phyloP scores from a whole-genome alignment of 2,113 vertebrate genomes.

The Cebus imitator region DNA sequence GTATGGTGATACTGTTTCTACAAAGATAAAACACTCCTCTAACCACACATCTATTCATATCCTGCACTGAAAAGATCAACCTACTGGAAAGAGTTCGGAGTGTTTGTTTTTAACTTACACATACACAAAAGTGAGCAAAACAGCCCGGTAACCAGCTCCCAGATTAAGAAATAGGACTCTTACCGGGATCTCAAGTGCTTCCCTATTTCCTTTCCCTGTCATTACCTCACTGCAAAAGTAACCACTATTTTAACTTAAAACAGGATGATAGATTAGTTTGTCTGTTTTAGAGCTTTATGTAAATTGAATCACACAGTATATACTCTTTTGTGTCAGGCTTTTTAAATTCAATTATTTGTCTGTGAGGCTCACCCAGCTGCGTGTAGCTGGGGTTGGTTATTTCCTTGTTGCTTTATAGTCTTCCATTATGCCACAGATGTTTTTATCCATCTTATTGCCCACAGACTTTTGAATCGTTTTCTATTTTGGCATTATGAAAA shows the following conservation, averaged over 20 bases:
- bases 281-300: not conserved
- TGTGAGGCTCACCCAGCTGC: not conserved
- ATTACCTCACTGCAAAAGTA: not conserved
- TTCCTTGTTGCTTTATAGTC: not conserved
- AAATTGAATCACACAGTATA: not conserved
- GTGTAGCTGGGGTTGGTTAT: not conserved
- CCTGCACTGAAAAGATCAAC: not conserved
- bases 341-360: not conserved
- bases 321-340: not conserved
- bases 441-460: not conserved
- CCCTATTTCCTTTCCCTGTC: not conserved
- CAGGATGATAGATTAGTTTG: not conserved
- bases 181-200: not conserved
- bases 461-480: not conserved
- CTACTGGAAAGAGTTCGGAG: not conserved
- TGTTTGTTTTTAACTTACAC: not conserved
- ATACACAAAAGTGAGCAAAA: conserved; percentile 3
- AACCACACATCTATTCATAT: not conserved
- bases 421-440: not conserved
- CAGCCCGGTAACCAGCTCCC: not conserved
- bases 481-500: conserved; percentile 9
- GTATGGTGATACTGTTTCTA: not conserved
- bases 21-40: not conserved
- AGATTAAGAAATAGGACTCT: not conserved
- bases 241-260: conserved; percentile 6